Percentiles rank a stretch among this genome's conserved stretches.
Conservation (phyloP, 2,113 vertebrate species). For the Ciconia stormi region DNA sequence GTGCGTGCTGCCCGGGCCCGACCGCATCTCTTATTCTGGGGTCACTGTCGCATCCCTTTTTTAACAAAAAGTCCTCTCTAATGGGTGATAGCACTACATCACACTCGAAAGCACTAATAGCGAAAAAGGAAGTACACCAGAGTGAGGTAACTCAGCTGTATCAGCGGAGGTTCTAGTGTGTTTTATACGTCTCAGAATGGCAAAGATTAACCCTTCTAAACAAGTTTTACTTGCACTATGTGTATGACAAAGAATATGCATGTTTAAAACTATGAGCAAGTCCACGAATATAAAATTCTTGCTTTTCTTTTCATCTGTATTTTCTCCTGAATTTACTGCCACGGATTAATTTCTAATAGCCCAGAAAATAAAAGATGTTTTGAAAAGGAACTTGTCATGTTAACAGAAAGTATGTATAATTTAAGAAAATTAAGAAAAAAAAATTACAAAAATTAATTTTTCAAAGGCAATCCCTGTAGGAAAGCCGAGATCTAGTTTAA, state of each 20-base stretch:
- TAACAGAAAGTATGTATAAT: neutral
- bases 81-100: neutral
- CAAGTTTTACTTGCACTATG: neutral
- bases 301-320: neutral
- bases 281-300: neutral
- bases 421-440: neutral
- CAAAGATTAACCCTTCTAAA: neutral
- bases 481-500: neutral
- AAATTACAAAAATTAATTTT: neutral
- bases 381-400: neutral
- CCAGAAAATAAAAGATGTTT: neutral
- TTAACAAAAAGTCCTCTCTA: neutral
- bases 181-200: neutral
- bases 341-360: neutral
- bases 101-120: neutral
- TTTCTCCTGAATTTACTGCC: neutral
- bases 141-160: neutral
- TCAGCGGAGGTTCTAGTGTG: neutral
- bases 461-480: neutral
- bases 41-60: neutral
- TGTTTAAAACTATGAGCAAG: neutral
- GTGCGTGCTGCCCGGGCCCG: neutral
- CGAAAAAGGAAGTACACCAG: neutral
- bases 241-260: neutral
- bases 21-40: neutral